Percentiles rank a stretch among this genome's conserved stretches.
These are phyloP conservation scores for Halichondria panicea DNA, from an alignment of 37 sponge, comb jelly and placozoan genomes.

Conservation along the genomic window DNA sequence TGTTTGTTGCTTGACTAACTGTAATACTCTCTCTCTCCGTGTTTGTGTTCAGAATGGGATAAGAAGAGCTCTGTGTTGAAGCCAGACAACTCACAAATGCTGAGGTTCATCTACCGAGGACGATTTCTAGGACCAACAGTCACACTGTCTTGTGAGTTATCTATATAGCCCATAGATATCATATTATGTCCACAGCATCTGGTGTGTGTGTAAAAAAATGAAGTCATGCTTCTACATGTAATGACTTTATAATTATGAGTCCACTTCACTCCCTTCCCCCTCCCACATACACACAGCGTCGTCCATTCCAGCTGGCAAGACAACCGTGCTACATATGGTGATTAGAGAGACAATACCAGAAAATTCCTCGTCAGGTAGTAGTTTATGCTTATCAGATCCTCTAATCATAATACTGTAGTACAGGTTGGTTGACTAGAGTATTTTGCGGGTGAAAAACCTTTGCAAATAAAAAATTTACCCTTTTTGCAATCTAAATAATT, in stretches of 20 bases:
- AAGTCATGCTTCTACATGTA: too few species aligned
- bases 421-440: background rate
- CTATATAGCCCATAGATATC: too few species aligned
- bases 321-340: conserved; percentile 54
- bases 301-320: conserved; percentile 53
- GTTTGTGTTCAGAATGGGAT: background rate
- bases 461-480: too few species aligned
- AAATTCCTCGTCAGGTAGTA: conserved; percentile 10
- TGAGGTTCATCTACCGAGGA: conserved; percentile 51
- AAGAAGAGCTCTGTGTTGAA: background rate
- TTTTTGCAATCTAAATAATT: too few species aligned
- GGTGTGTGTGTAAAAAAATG: too few species aligned
- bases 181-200: background rate
- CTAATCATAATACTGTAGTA: background rate
- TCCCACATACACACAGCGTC: conserved; percentile 6
- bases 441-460: too few species aligned
- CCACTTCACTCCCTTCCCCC: background rate
- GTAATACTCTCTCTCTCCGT: background rate
- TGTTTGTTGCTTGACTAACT: background rate
- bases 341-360: conserved; percentile 51
- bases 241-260: background rate
- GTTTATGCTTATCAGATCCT: background rate
- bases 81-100: conserved; percentile 29
- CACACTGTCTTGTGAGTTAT: conserved; percentile 15
- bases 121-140: conserved; percentile 20